Percentiles rank a stretch among this genome's conserved stretches.
Evolutionary conservation across 2,113 vertebrate species (phyloP).

Genomic region (Sinocyclocheilus grahami): DNA sequence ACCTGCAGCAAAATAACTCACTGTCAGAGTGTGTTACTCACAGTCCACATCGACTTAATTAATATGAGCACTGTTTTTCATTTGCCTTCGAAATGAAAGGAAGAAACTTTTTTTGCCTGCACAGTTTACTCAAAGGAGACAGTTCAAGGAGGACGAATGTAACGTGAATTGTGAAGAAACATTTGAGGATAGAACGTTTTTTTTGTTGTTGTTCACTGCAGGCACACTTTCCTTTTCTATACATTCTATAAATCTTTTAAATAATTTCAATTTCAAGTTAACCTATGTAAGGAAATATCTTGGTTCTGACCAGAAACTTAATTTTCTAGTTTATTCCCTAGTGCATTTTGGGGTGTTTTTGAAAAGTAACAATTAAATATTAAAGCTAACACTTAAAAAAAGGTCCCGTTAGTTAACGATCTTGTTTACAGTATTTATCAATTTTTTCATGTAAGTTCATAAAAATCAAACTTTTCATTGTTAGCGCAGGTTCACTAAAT

Average conservation of each 20-base stretch:
- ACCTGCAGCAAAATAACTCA: constrained; percentile 75
- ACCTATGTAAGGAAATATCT: background rate
- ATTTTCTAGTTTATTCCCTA: background rate
- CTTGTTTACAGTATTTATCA: too few species aligned
- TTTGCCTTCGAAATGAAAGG: constrained; percentile 41
- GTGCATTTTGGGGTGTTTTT: background rate
- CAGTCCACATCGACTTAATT: constrained; percentile 67
- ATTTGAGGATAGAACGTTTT: background rate
- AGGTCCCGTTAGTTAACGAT: too few species aligned
- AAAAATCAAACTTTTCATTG: too few species aligned
- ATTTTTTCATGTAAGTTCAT: too few species aligned
- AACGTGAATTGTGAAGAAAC: background rate
- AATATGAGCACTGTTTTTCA: constrained; percentile 66
- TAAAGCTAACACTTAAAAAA: too few species aligned
- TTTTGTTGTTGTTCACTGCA: background rate
- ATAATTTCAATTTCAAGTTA: background rate
- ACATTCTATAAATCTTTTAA: background rate
- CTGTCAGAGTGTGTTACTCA: constrained; percentile 70
- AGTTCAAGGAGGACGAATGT: constrained; percentile 63
- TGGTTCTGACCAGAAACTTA: background rate
- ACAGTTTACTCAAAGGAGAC: constrained; percentile 59
- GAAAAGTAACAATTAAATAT: background rate
- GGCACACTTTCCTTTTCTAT: background rate
- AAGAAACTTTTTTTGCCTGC: background rate
- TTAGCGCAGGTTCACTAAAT: too few species aligned